Conservation (phyloP, 2,113 vertebrate genomes). For the Petromus typicus region DNA sequence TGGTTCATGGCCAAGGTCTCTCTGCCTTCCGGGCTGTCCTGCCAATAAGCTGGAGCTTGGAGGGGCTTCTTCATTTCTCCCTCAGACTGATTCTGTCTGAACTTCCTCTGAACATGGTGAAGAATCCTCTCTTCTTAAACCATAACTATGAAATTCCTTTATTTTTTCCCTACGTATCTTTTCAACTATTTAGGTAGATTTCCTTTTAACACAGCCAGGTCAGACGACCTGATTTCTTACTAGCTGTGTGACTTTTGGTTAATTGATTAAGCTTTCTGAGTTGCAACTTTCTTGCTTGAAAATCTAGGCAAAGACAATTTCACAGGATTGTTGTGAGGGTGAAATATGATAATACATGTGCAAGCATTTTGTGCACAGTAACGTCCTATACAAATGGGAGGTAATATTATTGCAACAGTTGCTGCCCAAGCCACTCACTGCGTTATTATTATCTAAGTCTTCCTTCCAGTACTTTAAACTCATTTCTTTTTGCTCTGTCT, state of each 20-base stretch:
- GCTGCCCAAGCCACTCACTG: slow-evolving; percentile 57
- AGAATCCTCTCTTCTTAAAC: background rate
- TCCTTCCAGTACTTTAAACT: slow-evolving; percentile 66
- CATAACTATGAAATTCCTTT: background rate
- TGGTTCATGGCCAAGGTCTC: too few relatives aligned
- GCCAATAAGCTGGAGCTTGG: background rate
- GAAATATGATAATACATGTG: slow-evolving; percentile 56
- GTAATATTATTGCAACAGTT: slow-evolving; percentile 65
- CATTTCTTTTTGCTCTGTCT: slow-evolving; percentile 67
- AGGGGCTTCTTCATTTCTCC: background rate
- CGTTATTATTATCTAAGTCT: slow-evolving; percentile 69
- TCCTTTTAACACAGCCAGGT: background rate
- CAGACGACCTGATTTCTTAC: background rate
- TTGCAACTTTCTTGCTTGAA: background rate
- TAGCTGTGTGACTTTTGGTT: background rate
- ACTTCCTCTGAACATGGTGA: background rate
- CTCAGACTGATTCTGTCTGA: background rate
- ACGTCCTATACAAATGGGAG: slow-evolving; percentile 50
- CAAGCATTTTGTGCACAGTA: slow-evolving; percentile 14
- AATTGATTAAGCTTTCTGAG: slow-evolving; percentile 27
- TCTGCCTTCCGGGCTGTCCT: background rate
- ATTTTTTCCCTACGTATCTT: background rate
- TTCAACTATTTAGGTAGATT: background rate
- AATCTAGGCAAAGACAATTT: slow-evolving; percentile 51
- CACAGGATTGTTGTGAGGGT: slow-evolving; percentile 32